Evolutionary conservation across 2,797 vertebrate species (phyloP).

Genomic region (Xyrichtys novacula): DNA sequence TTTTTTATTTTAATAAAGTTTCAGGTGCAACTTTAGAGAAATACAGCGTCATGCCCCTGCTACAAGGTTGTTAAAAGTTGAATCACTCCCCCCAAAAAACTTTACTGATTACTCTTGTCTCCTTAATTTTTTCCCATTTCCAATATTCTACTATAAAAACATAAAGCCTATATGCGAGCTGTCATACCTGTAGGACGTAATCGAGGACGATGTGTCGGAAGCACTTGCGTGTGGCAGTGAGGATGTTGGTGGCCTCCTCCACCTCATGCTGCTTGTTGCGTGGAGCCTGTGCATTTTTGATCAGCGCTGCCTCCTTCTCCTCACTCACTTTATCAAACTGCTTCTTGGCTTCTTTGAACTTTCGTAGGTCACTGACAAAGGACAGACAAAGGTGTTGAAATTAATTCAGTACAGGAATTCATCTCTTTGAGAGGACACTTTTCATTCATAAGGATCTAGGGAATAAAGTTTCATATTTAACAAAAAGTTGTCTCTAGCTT

Average conservation of each 20-base stretch:
- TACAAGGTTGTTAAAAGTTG: background rate
- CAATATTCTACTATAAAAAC: no score
- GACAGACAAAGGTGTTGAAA: background rate
- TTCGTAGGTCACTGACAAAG: constrained; percentile 91
- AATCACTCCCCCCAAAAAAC: background rate
- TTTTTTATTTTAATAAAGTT: background rate
- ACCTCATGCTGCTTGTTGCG: constrained; percentile 97
- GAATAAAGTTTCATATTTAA: no score
- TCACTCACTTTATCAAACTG: constrained; percentile 99
- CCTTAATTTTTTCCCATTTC: no score
- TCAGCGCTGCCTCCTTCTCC: constrained; percentile 95
- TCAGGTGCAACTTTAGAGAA: background rate
- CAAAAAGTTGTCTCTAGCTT: no score
- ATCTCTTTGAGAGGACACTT: background rate
- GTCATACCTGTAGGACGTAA: constrained; percentile 94
- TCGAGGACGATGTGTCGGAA: constrained; percentile 97
- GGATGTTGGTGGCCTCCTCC: constrained; percentile 95
- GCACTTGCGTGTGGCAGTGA: constrained; percentile 96
- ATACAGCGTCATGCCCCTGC: no score
- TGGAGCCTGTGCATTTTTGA: constrained; percentile 95
- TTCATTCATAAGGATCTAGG: background rate
- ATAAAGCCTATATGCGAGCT: background rate
- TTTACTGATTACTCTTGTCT: no score
- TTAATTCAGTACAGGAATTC: background rate
- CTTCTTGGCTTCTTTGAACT: constrained; percentile 98